Percentiles rank a stretch among this genome's conserved stretches.
phyloP scores from a whole-genome alignment of 2,888 invertebrate species.

The Ophraella communa region DNA sequence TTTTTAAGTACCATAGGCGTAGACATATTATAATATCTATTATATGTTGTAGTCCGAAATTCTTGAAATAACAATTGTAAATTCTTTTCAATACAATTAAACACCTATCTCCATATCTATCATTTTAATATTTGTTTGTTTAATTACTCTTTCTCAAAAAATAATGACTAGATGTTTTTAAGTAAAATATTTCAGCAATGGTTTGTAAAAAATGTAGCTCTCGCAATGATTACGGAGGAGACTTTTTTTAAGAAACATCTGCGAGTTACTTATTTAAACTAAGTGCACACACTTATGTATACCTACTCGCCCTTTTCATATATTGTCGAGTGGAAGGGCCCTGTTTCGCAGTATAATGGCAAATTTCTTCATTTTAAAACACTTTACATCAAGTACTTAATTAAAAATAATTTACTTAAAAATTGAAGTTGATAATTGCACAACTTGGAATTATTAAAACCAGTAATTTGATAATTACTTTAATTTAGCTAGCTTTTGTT shows the following conservation, averaged over 20 bases:
- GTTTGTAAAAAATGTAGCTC: not conserved
- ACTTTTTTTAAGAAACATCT: not conserved
- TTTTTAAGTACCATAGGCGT: no score
- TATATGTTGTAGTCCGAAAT: no score
- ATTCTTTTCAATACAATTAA: no score
- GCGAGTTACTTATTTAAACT: not conserved
- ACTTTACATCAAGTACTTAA: not conserved
- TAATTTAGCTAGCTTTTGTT: no score
- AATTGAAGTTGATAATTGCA: constrained; percentile 19
- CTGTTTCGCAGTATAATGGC: not conserved
- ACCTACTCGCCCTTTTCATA: not conserved
- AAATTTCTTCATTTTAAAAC: not conserved
- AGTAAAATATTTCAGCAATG: no score
- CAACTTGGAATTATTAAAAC: constrained; percentile 5
- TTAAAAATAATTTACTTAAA: constrained; percentile 5
- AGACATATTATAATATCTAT: no score
- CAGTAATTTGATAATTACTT: constrained; percentile 25
- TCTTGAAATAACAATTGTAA: no score
- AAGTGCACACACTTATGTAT: not conserved
- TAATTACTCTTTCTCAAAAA: no score
- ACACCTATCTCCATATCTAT: no score
- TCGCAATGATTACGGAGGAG: not conserved
- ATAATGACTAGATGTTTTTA: no score
- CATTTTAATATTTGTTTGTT: no score
- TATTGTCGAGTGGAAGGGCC: not conserved